Evolutionary conservation across 23 tunicate genomes (phyloP), one percentile per base, ranked within the genome.

Genomic region (Botrylloides violaceus): DNA sequence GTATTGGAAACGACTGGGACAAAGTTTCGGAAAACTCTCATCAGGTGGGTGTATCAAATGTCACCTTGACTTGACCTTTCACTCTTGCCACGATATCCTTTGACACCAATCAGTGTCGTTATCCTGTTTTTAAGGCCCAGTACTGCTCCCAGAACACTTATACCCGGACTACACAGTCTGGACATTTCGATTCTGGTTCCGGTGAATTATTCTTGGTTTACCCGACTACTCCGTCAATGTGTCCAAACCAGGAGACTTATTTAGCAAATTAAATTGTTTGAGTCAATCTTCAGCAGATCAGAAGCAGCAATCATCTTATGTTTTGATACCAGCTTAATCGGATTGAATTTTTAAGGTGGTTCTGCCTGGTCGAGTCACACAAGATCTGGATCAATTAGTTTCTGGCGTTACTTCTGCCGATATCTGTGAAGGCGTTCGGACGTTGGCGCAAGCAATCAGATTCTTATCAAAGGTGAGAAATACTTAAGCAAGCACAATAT

Each of bases 381-480:
- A 80, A 28, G 83, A 66, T 35, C 58, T 87, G 22, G 86, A 87
- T 34, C 65, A 49, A 27, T 21, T 33, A 26, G 71, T 71, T 59
- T 70, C 49, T 0, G 55, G 58, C 24, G 72, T 73, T 15, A 27
- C 66, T 6, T 72, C 84, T 4, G 79, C 95, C 25, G 78, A 87
- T 29, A 37, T 87, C 20, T 87, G 95, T 64, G 95, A 87, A 61
- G 95, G 76, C 38, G 95, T 87, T 4, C 60, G 95, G 71, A 75
- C 86, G 15, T 36, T 87, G 31, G 76, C 86, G 0, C 43, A 76
- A 9, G 81, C 77, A 18, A 87, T 87, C 26, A 78, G 63, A 0
- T 76, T 79, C 38, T 65, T 87, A 19, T 78, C 95, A 35, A 87
- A 87, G 76, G 92, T 84, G 32, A 32, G n/a, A n/a, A n/a, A n/a